These are phyloP conservation scores for Pipra filicauda DNA, from an alignment of 2,113 vertebrate species.

Conservation along the genomic window DNA sequence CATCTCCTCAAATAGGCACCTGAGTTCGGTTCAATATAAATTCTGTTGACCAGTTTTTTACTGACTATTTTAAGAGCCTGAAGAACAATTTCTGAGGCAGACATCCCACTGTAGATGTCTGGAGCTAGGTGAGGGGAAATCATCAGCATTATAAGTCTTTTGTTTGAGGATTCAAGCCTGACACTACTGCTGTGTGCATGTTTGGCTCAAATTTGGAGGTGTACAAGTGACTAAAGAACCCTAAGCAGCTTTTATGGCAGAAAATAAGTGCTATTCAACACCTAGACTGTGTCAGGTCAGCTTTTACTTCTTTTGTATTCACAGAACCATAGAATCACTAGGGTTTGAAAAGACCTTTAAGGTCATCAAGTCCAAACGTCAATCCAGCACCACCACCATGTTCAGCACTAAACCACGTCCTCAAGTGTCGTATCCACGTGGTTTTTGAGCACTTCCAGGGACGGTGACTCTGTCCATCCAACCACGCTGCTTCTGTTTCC, in stretches of 20 bases:
- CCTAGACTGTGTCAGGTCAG: rapidly evolving
- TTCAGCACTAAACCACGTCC: neutral
- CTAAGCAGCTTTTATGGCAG: neutral
- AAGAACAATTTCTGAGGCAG: neutral
- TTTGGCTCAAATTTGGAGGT: neutral
- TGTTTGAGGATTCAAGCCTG: neutral
- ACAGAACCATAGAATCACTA: neutral
- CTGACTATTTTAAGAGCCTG: neutral
- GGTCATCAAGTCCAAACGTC: neutral
- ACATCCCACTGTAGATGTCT: neutral
- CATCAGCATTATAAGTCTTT: neutral
- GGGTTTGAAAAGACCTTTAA: neutral
- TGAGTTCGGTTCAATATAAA: neutral
- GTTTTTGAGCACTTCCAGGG: neutral
- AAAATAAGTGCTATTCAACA: neutral
- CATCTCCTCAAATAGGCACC: neutral
- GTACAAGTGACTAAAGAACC: neutral
- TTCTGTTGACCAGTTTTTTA: neutral
- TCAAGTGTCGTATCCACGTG: rapidly evolving
- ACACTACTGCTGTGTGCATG: no score
- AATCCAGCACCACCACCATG: rapidly evolving
- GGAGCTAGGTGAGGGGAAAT: neutral
- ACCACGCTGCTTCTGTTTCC: neutral
- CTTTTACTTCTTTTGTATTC: neutral
- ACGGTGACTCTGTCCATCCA: neutral